Conservation (phyloP, 2,888 invertebrate genomes). For the Petrolisthes cinctipes region DNA sequence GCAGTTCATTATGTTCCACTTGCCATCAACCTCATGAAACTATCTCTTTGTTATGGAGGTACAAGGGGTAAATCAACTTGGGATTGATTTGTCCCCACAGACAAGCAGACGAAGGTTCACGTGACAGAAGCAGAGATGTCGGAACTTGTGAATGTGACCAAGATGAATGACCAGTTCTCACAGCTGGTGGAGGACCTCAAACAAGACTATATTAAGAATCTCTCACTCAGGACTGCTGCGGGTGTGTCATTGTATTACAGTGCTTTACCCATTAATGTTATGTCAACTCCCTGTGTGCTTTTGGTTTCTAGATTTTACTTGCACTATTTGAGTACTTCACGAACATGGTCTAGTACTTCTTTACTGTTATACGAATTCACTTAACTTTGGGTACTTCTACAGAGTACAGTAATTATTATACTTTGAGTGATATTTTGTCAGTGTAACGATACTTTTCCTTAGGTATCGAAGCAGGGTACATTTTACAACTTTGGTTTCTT, state of each 20-base stretch:
- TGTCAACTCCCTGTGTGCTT: too few relatives aligned
- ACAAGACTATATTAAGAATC: constrained; percentile 69
- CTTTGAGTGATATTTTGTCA: too few relatives aligned
- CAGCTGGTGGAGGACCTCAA: constrained; percentile 68
- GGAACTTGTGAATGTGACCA: constrained; percentile 68
- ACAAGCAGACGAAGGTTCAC: constrained; percentile 63
- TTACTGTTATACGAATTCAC: too few relatives aligned
- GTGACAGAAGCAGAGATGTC: constrained; percentile 69
- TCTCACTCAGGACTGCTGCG: constrained; percentile 68
- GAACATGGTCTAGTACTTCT: too few relatives aligned
- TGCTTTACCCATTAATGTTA: too few relatives aligned
- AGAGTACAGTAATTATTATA: too few relatives aligned
- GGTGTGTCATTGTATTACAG: constrained; percentile 65
- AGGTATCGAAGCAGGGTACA: too few relatives aligned
- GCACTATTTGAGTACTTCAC: too few relatives aligned
- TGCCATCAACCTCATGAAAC: constrained; percentile 26
- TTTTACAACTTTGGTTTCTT: too few relatives aligned
- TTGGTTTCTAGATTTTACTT: too few relatives aligned
- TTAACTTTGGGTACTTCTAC: too few relatives aligned
- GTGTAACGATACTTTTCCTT: too few relatives aligned
- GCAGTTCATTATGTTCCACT: constrained; percentile 11
- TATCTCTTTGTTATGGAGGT: neutral
- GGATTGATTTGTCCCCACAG: constrained; percentile 4
- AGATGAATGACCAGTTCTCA: constrained; percentile 67
- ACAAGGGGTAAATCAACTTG: neutral